Conservation (phyloP, 2,888 invertebrate genomes). For the Monochamus alternatus region DNA sequence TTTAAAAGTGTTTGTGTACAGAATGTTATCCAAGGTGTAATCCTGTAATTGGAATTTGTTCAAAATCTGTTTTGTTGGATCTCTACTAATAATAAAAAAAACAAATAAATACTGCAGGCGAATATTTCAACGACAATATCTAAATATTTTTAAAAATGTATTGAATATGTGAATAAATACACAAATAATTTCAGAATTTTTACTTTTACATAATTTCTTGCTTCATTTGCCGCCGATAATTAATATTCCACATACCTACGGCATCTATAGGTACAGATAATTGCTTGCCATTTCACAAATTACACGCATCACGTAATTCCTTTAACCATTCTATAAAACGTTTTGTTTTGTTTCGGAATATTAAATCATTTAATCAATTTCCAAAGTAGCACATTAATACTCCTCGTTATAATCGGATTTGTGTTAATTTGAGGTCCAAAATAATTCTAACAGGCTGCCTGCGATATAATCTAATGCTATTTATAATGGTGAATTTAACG, state of each 20-base stretch:
- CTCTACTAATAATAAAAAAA: too few species aligned
- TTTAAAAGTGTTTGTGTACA: too few species aligned
- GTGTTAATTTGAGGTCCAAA: slow-evolving; percentile 41
- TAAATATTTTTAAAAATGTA: too few species aligned
- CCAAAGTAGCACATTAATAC: slow-evolving; percentile 20
- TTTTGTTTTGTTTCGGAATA: slow-evolving; percentile 18
- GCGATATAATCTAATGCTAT: slow-evolving; percentile 42
- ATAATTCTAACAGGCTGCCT: slow-evolving; percentile 36
- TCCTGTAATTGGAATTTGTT: too few species aligned
- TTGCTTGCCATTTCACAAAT: neutral
- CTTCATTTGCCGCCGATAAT: too few species aligned
- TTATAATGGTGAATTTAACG: slow-evolving; percentile 41
- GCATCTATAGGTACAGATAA: neutral
- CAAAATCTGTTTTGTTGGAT: too few species aligned
- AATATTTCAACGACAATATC: too few species aligned
- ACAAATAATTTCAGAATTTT: too few species aligned
- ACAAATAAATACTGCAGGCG: too few species aligned
- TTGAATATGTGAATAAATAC: too few species aligned
- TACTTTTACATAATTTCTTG: too few species aligned
- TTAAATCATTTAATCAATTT: slow-evolving; percentile 27
- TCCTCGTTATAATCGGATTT: slow-evolving; percentile 31
- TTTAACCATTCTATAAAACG: slow-evolving; percentile 3
- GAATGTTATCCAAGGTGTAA: too few species aligned
- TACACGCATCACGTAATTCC: slow-evolving; percentile 12
- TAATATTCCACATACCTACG: neutral